These are phyloP conservation scores for Vanessa atalanta DNA, from an alignment of 1,140 invertebrate genomes.

Conservation along the genomic window DNA sequence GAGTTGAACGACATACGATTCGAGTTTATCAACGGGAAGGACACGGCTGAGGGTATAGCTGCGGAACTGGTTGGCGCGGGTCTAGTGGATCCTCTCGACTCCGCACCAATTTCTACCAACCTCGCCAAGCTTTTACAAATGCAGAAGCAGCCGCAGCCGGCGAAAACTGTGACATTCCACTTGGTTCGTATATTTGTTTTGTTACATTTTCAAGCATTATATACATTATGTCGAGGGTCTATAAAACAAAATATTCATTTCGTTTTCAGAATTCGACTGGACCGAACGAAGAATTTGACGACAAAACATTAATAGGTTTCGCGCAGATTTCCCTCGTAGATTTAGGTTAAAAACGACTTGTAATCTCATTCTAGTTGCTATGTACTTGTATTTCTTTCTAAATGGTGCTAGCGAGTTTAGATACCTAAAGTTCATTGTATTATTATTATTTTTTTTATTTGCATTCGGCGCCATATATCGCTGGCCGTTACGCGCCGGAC, in stretches of 20 bases:
- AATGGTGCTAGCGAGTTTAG: slow-evolving; percentile 45
- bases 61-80: slow-evolving; percentile 97
- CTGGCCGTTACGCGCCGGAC: slow-evolving; percentile 21
- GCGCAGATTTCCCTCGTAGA: slow-evolving; percentile 94
- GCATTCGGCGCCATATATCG: slow-evolving; percentile 15
- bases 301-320: slow-evolving; percentile 96
- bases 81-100: slow-evolving; percentile 94
- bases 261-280: slow-evolving; percentile 86
- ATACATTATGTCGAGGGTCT: neutral
- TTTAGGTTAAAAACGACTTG: slow-evolving; percentile 12
- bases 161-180: slow-evolving; percentile 93
- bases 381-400: slow-evolving; percentile 44
- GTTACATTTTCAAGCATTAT: neutral
- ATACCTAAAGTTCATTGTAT: slow-evolving; percentile 15
- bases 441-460: slow-evolving; percentile 21
- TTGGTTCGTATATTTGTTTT: slow-evolving; percentile 82
- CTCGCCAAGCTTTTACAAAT: slow-evolving; percentile 94
- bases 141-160: slow-evolving; percentile 80
- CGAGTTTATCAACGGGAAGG: slow-evolving; percentile 95
- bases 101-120: slow-evolving; percentile 94
- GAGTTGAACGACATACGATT: slow-evolving; percentile 99
- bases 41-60: slow-evolving; percentile 97
- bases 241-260: slow-evolving; percentile 3
- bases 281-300: slow-evolving; percentile 93
- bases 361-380: slow-evolving; percentile 22